phyloP scores from a whole-genome alignment of 2,797 vertebrate species.

The Rhinatrema bivittatum region DNA sequence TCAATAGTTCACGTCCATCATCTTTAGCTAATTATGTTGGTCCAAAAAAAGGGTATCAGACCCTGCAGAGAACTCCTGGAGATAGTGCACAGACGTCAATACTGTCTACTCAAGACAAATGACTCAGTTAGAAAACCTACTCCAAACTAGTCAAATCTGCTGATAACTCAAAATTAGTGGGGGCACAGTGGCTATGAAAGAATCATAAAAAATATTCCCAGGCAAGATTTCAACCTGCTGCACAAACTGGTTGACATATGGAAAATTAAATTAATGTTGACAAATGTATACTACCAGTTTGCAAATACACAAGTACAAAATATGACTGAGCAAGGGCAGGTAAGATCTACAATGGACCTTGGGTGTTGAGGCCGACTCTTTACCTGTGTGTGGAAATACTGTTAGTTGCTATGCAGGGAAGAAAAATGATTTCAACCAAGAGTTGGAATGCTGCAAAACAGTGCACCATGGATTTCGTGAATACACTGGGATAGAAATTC shows the following conservation, averaged over 20 bases:
- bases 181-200: constrained; percentile 7
- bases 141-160: constrained; percentile 33
- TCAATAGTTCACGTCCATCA: too few relatives aligned
- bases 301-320: constrained; percentile 4
- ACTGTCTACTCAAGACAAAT: constrained; percentile 58
- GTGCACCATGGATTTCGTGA: constrained; percentile 8
- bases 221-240: background rate
- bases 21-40: too few relatives aligned
- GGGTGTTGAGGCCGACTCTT: too few relatives aligned
- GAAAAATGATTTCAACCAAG: background rate
- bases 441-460: too few relatives aligned
- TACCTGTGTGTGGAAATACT: background rate
- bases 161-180: constrained; percentile 41
- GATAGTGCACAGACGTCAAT: constrained; percentile 10
- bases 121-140: constrained; percentile 34
- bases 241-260: constrained; percentile 23
- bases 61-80: constrained; percentile 18
- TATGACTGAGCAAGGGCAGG: too few relatives aligned
- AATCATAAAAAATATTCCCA: background rate
- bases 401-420: background rate
- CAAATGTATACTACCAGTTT: constrained; percentile 8
- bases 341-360: too few relatives aligned
- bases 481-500: constrained; percentile 3
- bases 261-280: constrained; percentile 31
- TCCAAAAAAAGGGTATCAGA: too few relatives aligned